Evolutionary conservation across 2,113 vertebrate genomes (phyloP).

Genomic region (Gambusia affinis): DNA sequence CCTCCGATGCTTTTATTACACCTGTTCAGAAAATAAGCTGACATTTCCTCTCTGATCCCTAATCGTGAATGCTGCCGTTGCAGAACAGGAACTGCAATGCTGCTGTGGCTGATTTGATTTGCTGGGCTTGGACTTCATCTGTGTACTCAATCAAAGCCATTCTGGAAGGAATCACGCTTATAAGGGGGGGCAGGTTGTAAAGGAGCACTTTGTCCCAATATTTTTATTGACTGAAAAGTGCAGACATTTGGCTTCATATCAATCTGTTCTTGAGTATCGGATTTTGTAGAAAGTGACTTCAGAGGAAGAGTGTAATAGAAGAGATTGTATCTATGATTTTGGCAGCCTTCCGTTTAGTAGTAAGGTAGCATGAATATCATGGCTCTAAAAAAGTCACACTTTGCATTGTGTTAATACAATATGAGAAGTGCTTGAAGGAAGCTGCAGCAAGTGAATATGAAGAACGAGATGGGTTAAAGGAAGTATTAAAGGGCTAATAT

Average conservation of each 20-base stretch:
- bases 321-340: neutral
- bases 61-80: slow-evolving; percentile 23
- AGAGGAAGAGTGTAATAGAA: neutral
- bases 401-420: slow-evolving; percentile 46
- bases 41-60: slow-evolving; percentile 29
- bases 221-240: neutral
- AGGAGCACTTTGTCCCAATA: neutral
- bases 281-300: neutral
- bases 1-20: slow-evolving; percentile 41
- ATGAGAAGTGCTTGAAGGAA: slow-evolving; percentile 29
- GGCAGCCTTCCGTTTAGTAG: neutral
- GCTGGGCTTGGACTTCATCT: slow-evolving; percentile 16
- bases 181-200: slow-evolving; percentile 15
- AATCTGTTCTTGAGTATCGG: too few species aligned
- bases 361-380: neutral
- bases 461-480: slow-evolving; percentile 11
- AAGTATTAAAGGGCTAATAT: neutral
- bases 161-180: slow-evolving; percentile 33
- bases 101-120: slow-evolving; percentile 3
- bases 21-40: slow-evolving; percentile 18
- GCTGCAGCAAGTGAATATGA: slow-evolving; percentile 12
- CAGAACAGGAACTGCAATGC: slow-evolving; percentile 28
- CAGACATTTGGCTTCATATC: neutral
- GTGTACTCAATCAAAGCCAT: slow-evolving; percentile 34
- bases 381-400: neutral